These are phyloP conservation scores for Anaspis maculata DNA, from an alignment of 2,888 invertebrate genomes.

Conservation along the genomic window DNA sequence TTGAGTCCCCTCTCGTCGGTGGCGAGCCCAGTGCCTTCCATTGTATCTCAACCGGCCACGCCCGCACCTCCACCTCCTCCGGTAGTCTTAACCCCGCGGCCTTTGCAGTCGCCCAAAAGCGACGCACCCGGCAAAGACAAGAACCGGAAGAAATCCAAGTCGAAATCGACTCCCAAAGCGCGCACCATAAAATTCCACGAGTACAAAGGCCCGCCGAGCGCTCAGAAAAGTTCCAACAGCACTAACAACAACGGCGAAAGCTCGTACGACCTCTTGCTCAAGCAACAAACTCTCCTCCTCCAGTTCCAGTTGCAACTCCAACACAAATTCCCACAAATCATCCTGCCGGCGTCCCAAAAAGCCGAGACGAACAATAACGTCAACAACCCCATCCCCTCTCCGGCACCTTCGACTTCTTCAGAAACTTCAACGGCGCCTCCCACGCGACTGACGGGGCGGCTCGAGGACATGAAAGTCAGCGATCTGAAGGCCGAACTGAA, in stretches of 20 bases:
- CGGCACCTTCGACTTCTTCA: slow-evolving; percentile 39
- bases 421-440: slow-evolving; percentile 28
- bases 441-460: slow-evolving; percentile 52
- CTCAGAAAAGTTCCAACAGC: slow-evolving; percentile 61
- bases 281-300: slow-evolving; percentile 89
- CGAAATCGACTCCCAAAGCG: slow-evolving; percentile 71
- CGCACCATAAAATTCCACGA: slow-evolving; percentile 95
- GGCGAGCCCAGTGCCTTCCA: slow-evolving; percentile 48
- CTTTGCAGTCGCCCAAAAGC: slow-evolving; percentile 39
- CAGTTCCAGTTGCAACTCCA: slow-evolving; percentile 78
- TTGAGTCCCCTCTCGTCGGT: slow-evolving; percentile 59
- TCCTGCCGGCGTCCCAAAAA: slow-evolving; percentile 65
- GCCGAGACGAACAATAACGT: slow-evolving; percentile 34
- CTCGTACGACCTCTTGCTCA: slow-evolving; percentile 82
- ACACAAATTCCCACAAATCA: slow-evolving; percentile 76
- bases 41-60: slow-evolving; percentile 44
- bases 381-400: slow-evolving; percentile 37
- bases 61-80: slow-evolving; percentile 49
- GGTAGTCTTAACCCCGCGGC: slow-evolving; percentile 44
- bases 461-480: slow-evolving; percentile 94
- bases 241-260: slow-evolving; percentile 60
- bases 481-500: slow-evolving; percentile 92
- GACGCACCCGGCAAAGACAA: slow-evolving; percentile 67
- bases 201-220: slow-evolving; percentile 83
- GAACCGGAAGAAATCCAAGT: slow-evolving; percentile 74